These are phyloP conservation scores for Gambusia holbrooki DNA, from an alignment of 2,113 vertebrate genomes.

Conservation along the genomic window DNA sequence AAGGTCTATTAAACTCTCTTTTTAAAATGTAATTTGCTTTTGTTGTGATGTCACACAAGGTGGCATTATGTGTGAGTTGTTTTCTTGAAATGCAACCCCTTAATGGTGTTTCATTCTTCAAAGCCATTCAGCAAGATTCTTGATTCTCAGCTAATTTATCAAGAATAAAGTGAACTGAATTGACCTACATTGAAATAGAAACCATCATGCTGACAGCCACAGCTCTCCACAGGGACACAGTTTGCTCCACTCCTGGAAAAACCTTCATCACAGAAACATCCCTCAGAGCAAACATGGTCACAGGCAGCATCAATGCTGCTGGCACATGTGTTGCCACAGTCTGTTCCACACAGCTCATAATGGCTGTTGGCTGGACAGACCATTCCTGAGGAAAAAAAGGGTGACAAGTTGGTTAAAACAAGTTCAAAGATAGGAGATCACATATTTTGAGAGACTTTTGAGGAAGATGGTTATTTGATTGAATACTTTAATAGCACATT, in stretches of 20 bases:
- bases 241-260: slow-evolving; percentile 69
- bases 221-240: slow-evolving; percentile 75
- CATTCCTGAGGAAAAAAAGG: slow-evolving; percentile 13
- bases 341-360: slow-evolving; percentile 69
- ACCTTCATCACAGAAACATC: slow-evolving; percentile 75
- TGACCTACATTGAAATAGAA: slow-evolving; percentile 65
- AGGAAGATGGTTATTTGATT: neutral
- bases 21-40: too few species aligned
- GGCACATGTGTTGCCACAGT: slow-evolving; percentile 71
- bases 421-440: too few species aligned
- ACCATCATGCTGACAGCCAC: slow-evolving; percentile 75
- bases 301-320: slow-evolving; percentile 46
- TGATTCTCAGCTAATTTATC: neutral
- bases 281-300: slow-evolving; percentile 69
- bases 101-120: too few species aligned
- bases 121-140: too few species aligned
- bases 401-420: neutral
- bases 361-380: slow-evolving; percentile 72
- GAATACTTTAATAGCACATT: neutral
- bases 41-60: too few species aligned
- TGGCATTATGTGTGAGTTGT: too few species aligned
- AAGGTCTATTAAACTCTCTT: too few species aligned
- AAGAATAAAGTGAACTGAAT: neutral
- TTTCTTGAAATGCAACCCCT: too few species aligned
- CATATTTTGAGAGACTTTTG: neutral